These are phyloP conservation scores for Columbina picui DNA, from an alignment of 2,113 vertebrate genomes.

Conservation along the genomic window DNA sequence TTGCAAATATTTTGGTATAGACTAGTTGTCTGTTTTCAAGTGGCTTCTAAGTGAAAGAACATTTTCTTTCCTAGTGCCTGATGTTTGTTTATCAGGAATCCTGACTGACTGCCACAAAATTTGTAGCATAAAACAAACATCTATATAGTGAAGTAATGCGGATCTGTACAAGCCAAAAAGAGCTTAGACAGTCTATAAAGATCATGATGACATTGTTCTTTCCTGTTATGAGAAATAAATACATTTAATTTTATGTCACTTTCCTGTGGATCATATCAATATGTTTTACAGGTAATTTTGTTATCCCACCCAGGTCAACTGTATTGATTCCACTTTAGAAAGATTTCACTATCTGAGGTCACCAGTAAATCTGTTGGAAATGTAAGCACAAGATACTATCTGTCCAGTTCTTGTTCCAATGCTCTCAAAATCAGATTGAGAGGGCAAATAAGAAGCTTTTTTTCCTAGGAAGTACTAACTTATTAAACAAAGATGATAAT, in stretches of 20 bases:
- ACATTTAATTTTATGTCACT: neutral
- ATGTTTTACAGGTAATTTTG: neutral
- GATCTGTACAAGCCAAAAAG: neutral
- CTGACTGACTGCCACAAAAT: neutral
- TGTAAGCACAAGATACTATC: neutral
- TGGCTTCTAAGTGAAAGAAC: neutral
- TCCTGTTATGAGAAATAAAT: neutral
- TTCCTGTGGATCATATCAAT: neutral
- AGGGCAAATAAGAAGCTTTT: neutral
- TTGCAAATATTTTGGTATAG: neutral
- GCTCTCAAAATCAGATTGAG: neutral
- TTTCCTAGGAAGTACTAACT: neutral
- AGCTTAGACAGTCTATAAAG: neutral
- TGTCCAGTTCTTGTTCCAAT: neutral
- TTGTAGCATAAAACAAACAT: neutral
- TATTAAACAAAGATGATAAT: neutral
- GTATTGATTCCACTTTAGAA: neutral
- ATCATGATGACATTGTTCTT: neutral
- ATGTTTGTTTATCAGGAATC: neutral
- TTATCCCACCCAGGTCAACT: neutral
- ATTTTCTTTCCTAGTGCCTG: neutral
- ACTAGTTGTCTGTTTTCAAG: neutral
- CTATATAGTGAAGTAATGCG: neutral
- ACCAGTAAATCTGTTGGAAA: neutral
- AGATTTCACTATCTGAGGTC: neutral